Conservation (phyloP, 2,113 vertebrate species). For the Propithecus coquereli region DNA sequence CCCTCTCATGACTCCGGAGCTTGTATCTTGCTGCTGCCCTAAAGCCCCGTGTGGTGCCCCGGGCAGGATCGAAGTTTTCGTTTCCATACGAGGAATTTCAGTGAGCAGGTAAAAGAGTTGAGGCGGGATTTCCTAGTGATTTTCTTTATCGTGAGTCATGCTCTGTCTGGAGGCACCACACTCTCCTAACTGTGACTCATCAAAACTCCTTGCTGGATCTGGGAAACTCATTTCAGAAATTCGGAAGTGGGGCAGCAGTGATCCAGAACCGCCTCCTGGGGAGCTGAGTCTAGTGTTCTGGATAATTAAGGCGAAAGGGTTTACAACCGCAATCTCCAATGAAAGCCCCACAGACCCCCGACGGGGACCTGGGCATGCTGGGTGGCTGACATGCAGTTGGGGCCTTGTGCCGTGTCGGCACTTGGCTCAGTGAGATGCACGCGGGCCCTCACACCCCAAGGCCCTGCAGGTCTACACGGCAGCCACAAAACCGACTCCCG, state of each 20-base stretch:
- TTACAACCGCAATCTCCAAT: rapidly evolving
- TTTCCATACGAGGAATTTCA: rapidly evolving
- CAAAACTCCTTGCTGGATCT: neutral
- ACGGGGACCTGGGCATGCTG: too few species aligned
- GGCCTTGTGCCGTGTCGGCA: too few species aligned
- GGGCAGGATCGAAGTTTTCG: rapidly evolving
- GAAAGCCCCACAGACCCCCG: rapidly evolving
- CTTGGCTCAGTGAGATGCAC: rapidly evolving
- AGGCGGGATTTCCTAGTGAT: neutral
- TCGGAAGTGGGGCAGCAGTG: too few species aligned
- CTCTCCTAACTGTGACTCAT: neutral
- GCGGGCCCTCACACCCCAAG: rapidly evolving
- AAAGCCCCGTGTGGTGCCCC: rapidly evolving
- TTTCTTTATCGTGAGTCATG: neutral
- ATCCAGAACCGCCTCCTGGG: too few species aligned
- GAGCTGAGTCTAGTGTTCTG: rapidly evolving
- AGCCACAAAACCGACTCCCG: neutral
- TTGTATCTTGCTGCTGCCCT: rapidly evolving
- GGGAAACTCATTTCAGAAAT: neutral
- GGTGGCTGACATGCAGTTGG: rapidly evolving
- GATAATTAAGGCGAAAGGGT: neutral
- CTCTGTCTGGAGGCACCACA: neutral
- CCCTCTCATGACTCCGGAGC: neutral
- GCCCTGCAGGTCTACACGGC: rapidly evolving
- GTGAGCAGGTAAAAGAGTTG: rapidly evolving